Evolutionary conservation across 2,113 vertebrate species (phyloP), one percentile per base, ranked within the genome.

Genomic region (Coryphaenoides rupestris): DNA sequence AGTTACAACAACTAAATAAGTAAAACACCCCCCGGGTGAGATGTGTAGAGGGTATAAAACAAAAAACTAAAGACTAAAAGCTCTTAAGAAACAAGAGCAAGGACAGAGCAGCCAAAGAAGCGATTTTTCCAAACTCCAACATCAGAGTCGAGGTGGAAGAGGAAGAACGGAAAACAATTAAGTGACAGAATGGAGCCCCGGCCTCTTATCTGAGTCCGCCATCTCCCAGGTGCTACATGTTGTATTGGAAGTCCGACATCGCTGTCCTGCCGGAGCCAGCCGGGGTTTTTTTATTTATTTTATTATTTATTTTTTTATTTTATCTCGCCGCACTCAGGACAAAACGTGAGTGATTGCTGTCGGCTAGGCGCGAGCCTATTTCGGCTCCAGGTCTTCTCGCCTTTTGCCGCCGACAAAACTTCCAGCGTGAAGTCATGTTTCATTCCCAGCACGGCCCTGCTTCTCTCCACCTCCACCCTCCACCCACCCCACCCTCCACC

Each of bases 331-430:
- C 22, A 78, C 52, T 68, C 65, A 21, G 78, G 74, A 77, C 74
- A 70, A 75, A 75, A 72, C 22, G n/a, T n/a, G n/a, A n/a, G n/a
- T 70, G 76, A 86, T 81, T 72, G 62, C 72, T 65, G 75, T 68
- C 75, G n/a, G n/a, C n/a, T 55, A 55, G 61, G 55, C 3, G 10
- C 46, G 3, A 16, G 46, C 15, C 52, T 78, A 76, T 81, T 80
- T 75, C 75, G 68, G 73, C 70, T 21, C 52, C 69, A 56, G 69
- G 62, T 67, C n/a, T n/a, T n/a, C n/a, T n/a, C n/a, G n/a, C n/a
- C n/a, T n/a, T n/a, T n/a, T n/a, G n/a, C n/a, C n/a, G n/a, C n/a
- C 16, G 63, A 74, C 59, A 21, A 5, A 19, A 40, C 28, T 45
- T 40, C 24, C 4, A 19, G 3, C 24, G 24, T 26, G n/a, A n/a